Evolutionary conservation across 92 coral and sea anemone species (phyloP).

Genomic region (Ricordea florida): DNA sequence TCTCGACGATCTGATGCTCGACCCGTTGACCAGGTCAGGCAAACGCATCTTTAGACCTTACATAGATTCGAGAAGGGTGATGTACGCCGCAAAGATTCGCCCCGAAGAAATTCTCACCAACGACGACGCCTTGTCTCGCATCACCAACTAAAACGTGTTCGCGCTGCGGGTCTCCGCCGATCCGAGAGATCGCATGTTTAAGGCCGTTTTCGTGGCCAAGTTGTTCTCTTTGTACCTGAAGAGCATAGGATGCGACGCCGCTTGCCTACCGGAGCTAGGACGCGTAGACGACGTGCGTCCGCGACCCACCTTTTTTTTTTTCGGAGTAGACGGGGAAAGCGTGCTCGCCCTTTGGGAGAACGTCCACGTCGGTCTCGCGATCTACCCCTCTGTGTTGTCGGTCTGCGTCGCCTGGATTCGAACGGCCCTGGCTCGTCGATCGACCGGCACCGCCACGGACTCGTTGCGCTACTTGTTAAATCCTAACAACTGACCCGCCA

Average conservation of each 20-base stretch:
- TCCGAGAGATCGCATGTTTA: not conserved
- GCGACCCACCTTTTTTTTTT: not conserved
- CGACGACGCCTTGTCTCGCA: not conserved
- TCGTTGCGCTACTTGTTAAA: not conserved
- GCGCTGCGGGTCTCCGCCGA: not conserved
- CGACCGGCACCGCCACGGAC: not conserved
- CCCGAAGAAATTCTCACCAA: not conserved
- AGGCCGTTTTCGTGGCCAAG: not conserved
- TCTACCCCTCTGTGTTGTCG: not conserved
- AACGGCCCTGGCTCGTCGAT: not conserved
- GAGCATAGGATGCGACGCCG: not conserved
- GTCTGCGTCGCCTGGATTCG: constrained; percentile 4
- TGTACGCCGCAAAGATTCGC: not conserved
- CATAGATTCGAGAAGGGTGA: not conserved
- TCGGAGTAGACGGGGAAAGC: not conserved
- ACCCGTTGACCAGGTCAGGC: not conserved
- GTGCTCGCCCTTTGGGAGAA: not conserved
- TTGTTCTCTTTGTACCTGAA: not conserved
- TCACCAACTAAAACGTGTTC: not conserved
- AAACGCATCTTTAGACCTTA: not conserved
- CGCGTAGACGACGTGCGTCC: not conserved
- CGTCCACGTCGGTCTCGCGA: not conserved
- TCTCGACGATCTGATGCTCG: not conserved
- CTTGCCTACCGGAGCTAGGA: not conserved
- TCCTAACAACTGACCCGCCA: not conserved